These are phyloP conservation scores for Podarcis raffonei DNA, from an alignment of 2,113 vertebrate genomes.

Conservation along the genomic window DNA sequence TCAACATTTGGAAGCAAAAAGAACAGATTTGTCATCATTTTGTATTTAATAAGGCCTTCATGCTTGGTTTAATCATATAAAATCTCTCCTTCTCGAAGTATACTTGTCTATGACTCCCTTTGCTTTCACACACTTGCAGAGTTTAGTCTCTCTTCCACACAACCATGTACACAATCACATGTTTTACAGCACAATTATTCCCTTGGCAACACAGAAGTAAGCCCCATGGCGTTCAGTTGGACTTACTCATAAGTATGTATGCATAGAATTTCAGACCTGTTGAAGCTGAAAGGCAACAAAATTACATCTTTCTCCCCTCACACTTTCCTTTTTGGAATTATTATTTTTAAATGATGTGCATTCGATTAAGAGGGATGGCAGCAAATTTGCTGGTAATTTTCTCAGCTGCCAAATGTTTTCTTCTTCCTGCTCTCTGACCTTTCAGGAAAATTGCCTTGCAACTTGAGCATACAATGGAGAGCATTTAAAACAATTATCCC, in stretches of 20 bases:
- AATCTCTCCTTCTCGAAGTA: neutral
- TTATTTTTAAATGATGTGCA: neutral
- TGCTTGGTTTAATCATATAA: neutral
- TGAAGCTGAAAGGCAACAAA: neutral
- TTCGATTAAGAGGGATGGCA: neutral
- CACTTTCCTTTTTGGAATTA: neutral
- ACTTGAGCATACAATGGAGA: conserved; percentile 37
- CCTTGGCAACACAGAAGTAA: neutral
- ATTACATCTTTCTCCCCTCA: neutral
- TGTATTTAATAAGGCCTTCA: neutral
- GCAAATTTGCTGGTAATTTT: conserved; percentile 20
- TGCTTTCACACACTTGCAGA: neutral
- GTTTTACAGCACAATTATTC: neutral
- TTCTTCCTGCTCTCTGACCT: conserved; percentile 38
- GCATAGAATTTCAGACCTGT: neutral
- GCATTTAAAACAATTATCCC: conserved; percentile 47
- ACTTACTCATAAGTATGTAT: neutral
- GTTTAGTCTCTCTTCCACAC: neutral
- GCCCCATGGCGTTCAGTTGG: neutral
- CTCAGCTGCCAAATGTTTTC: conserved; percentile 11
- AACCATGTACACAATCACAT: neutral
- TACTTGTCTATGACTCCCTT: neutral
- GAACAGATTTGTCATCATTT: neutral
- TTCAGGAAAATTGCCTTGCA: conserved; percentile 29
- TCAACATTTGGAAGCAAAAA: neutral